Percentiles rank a stretch among this genome's conserved stretches.
Conservation (phyloP, 2,113 vertebrate genomes). For the Labeo rohita region DNA sequence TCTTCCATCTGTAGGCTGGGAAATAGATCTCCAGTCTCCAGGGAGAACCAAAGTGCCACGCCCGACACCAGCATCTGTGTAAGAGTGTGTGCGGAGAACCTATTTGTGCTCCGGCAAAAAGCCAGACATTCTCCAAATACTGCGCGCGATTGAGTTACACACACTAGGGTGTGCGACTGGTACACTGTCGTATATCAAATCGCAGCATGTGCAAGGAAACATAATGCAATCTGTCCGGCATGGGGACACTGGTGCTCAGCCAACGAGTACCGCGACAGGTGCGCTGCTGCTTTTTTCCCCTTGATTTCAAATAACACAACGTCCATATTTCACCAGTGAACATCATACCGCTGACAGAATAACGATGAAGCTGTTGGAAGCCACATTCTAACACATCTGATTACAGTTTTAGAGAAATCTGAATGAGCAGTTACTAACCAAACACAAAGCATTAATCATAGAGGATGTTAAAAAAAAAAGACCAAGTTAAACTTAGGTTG, state of each 20-base stretch:
- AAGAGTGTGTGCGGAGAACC: constrained; percentile 63
- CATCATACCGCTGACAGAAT: constrained; percentile 51
- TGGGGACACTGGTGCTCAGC: constrained; percentile 54
- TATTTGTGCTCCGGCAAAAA: constrained; percentile 71
- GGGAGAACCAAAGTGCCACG: constrained; percentile 40
- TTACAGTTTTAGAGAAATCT: background rate
- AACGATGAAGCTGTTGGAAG: constrained; percentile 45
- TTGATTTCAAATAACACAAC: constrained; percentile 32
- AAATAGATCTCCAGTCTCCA: constrained; percentile 55
- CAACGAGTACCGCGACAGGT: constrained; percentile 72
- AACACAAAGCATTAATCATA: background rate
- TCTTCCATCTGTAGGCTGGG: constrained; percentile 39
- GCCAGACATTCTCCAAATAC: constrained; percentile 77
- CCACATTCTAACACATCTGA: constrained; percentile 4
- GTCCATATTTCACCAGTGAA: constrained; percentile 46
- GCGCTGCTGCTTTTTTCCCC: constrained; percentile 36
- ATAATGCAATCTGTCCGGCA: constrained; percentile 65
- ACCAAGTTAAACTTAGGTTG: no score
- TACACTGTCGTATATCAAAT: constrained; percentile 70
- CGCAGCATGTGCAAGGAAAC: constrained; percentile 72
- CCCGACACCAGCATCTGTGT: constrained; percentile 45
- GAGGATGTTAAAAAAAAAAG: background rate
- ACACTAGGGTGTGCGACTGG: constrained; percentile 60
- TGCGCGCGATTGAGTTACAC: constrained; percentile 75
- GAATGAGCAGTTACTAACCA: background rate